Conservation (phyloP, 2,888 invertebrate species). For the Cosmia trapezina region DNA sequence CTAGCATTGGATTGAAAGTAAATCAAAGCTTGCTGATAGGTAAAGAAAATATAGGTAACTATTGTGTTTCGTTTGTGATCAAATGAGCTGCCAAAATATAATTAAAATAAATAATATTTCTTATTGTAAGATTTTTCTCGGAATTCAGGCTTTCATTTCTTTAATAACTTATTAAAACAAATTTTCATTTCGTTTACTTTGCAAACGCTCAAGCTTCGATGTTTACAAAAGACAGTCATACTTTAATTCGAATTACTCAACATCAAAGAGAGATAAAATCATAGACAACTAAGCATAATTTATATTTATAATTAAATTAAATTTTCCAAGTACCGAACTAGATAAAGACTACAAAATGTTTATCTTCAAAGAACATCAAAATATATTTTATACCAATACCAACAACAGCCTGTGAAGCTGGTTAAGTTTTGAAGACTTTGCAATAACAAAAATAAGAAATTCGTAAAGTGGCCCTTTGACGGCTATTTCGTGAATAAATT, state of each 20-base stretch:
- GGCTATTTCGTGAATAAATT: conserved; percentile 18
- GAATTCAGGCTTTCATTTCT: conserved; percentile 7
- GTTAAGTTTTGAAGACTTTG: conserved; percentile 32
- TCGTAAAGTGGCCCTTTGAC: conserved; percentile 24
- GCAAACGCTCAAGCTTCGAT: not conserved
- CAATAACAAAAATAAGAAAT: conserved; percentile 38
- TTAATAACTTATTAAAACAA: conserved; percentile 1
- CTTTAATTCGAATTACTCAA: conserved; percentile 26
- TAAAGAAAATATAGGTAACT: conserved; percentile 16
- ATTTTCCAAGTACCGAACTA: conserved; percentile 18
- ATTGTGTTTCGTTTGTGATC: conserved; percentile 30
- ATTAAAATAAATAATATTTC: conserved; percentile 18
- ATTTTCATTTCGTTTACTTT: conserved; percentile 20
- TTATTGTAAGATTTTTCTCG: not conserved
- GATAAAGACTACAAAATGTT: conserved; percentile 10
- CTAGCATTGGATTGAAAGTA: conserved; percentile 26
- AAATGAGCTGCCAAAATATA: conserved; percentile 10
- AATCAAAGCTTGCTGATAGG: conserved; percentile 10
- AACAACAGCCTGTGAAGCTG: conserved; percentile 15
- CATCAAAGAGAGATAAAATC: conserved; percentile 42
- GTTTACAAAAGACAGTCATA: conserved; percentile 19
- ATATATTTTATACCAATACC: conserved; percentile 9
- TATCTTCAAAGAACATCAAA: conserved; percentile 5
- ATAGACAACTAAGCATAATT: conserved; percentile 17
- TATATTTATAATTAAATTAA: conserved; percentile 20